Conservation (phyloP, 2,888 invertebrate genomes). For the Orthonevra nobilis region DNA sequence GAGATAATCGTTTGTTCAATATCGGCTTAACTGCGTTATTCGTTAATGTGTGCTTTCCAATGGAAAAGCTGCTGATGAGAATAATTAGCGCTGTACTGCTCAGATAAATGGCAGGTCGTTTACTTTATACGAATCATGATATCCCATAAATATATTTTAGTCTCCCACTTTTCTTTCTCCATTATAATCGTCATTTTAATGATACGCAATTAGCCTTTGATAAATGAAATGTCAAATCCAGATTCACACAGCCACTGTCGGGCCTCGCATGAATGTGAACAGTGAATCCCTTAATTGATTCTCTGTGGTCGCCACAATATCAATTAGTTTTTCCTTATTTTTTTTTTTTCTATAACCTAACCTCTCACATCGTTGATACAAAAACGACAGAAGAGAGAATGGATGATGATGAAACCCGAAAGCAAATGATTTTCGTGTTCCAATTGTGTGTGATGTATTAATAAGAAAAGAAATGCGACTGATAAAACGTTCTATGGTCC, state of each 20-base stretch:
- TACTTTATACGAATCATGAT: slow-evolving; percentile 40
- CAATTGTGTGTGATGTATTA: slow-evolving; percentile 12
- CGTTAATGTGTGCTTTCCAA: slow-evolving; percentile 19
- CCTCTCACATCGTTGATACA: background rate
- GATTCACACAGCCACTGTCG: slow-evolving; percentile 66
- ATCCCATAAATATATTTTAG: slow-evolving; percentile 26
- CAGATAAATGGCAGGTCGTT: slow-evolving; percentile 30
- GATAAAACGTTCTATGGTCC: slow-evolving; percentile 15
- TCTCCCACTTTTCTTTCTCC: slow-evolving; percentile 62
- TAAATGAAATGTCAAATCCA: slow-evolving; percentile 79
- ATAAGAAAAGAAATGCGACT: slow-evolving; percentile 5
- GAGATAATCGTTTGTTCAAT: slow-evolving; percentile 33
- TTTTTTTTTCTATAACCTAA: slow-evolving; percentile 4
- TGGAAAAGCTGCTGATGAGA: slow-evolving; percentile 11
- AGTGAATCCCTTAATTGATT: slow-evolving; percentile 31
- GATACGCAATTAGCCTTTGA: slow-evolving; percentile 79
- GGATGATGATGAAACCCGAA: background rate
- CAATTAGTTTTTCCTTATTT: slow-evolving; percentile 8
- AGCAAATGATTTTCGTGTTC: slow-evolving; percentile 16
- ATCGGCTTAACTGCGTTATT: slow-evolving; percentile 35
- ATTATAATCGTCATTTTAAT: slow-evolving; percentile 73
- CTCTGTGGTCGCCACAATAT: slow-evolving; percentile 11
- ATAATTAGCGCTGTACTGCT: slow-evolving; percentile 14
- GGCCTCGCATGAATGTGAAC: slow-evolving; percentile 5
- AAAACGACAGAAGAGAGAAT: background rate